These are phyloP conservation scores for Protobothrops mucrosquamatus DNA, from an alignment of 2,113 vertebrate genomes.

Conservation along the genomic window DNA sequence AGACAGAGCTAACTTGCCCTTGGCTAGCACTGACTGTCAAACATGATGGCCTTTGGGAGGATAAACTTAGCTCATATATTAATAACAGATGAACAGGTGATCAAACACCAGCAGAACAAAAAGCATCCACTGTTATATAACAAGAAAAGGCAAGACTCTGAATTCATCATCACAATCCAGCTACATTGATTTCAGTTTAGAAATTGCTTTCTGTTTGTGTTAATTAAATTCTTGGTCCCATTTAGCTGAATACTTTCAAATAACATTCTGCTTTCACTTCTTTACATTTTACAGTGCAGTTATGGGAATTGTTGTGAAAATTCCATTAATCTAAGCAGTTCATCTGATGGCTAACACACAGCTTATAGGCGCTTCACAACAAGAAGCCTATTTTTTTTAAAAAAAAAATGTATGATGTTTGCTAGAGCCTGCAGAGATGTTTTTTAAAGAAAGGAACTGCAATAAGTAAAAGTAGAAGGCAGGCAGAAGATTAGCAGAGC, in stretches of 20 bases:
- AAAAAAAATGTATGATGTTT: neutral
- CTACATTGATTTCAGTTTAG: neutral
- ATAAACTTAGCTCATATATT: neutral
- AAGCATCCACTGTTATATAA: neutral
- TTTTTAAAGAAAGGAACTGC: neutral
- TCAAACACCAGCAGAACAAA: neutral
- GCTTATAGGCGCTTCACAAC: neutral
- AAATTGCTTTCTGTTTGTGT: neutral
- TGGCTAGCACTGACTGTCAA: neutral
- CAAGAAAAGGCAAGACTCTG: neutral
- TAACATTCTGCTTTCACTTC: neutral
- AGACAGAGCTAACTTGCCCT: neutral
- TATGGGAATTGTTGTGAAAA: neutral
- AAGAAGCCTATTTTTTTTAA: too few species aligned
- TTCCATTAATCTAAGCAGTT: neutral
- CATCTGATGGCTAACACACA: neutral
- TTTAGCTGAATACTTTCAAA: neutral
- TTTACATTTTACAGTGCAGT: neutral
- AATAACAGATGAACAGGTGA: neutral
- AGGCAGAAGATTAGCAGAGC: neutral
- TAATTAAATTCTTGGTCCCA: neutral
- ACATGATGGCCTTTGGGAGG: neutral
- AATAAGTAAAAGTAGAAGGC: neutral
- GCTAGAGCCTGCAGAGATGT: neutral
- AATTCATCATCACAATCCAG: neutral